A percentile compares a stretch with the other conserved stretches of the same genome.
Conservation (phyloP, 92 coral and sea anemone species). For the Heliopora coerulea region DNA sequence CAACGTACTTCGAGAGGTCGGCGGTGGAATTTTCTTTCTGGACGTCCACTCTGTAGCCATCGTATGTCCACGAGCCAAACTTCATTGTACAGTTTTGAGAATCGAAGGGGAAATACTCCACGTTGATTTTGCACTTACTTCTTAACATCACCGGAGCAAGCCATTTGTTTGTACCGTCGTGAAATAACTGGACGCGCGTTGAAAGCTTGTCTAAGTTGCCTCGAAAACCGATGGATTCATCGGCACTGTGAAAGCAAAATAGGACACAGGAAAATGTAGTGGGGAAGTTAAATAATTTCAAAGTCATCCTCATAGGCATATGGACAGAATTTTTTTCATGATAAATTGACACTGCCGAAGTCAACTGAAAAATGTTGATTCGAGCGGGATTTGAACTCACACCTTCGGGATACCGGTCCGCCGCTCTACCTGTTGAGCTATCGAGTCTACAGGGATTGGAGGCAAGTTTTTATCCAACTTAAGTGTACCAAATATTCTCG, state of each 20-base stretch:
- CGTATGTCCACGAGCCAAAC: constrained; percentile 99
- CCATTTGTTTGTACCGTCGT: constrained; percentile 88
- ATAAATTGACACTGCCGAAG: too few relatives aligned
- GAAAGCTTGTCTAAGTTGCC: constrained; percentile 89
- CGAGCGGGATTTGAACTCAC: too few relatives aligned
- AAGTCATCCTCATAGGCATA: too few relatives aligned
- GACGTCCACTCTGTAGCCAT: constrained; percentile 85
- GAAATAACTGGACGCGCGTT: constrained; percentile 68
- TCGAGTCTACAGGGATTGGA: too few relatives aligned
- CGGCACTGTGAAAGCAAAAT: constrained; percentile 90
- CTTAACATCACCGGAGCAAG: constrained; percentile 85
- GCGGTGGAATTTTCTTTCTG: constrained; percentile 75
- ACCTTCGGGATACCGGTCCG: too few relatives aligned
- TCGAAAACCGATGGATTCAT: constrained; percentile 76
- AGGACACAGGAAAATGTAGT: not conserved
- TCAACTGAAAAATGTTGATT: too few relatives aligned
- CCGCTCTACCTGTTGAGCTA: too few relatives aligned
- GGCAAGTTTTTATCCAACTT: too few relatives aligned
- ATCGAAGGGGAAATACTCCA: constrained; percentile 92
- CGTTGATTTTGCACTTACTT: constrained; percentile 92
- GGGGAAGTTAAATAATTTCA: too few relatives aligned
- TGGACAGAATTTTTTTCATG: too few relatives aligned
- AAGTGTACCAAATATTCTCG: too few relatives aligned
- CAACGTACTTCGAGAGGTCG: constrained; percentile 72
- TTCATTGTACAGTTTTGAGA: constrained; percentile 83